Base-by-base conservation (phyloP, 2,113 vertebrate genomes). In the Bos javanicus region DNA sequence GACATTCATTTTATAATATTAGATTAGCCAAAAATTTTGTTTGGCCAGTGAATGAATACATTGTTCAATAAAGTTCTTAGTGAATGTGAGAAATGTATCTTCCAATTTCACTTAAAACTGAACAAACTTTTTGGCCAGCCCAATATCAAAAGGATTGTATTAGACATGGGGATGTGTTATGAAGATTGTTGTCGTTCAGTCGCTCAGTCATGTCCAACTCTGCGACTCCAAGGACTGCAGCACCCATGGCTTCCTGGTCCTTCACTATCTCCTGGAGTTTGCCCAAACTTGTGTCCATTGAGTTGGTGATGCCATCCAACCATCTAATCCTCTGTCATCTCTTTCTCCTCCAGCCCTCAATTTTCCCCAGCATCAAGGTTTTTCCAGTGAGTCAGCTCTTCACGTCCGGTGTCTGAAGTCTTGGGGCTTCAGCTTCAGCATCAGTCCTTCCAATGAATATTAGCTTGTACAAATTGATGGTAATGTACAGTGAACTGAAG, bases 341-440 rank as follows among this genome's bases (percentile, higher is more conserved):
- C 67, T 74, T 74, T 74, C 67, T 74, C n/a, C n/a, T 74, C 67
- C 2, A 74, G n/a, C 67, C n/a, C n/a, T 43, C 71, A 76, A 4
- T 43, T 43, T 76, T 76, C 39, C 39, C 71, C 36, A 43, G 36
- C 71, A 43, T 76, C 39, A 76, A 43, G 39, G 71, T 43, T 43
- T 43, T 26, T 76, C 39, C 71, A 76, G 1, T 76, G 71, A 26
- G 23, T 76, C 39, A 14, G 71, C 39, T 43, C 71, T 26, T 76
- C 39, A 43, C 23, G 15, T 15, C 23, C 43, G 39, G 23, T 76
- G 71, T 12, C 71, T 3, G 0, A 26, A 76, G 71, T 1, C 25
- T 2, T 25, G 23, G 71, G 39, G 39, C 71, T 76, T 76, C 71
- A 76, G 39, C 71, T 76, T 76, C 23, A 76, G 39, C 21, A 43